These are phyloP conservation scores for Petrocephalus schoutedeni DNA, from an alignment of 2,797 vertebrate species.

Conservation along the genomic window DNA sequence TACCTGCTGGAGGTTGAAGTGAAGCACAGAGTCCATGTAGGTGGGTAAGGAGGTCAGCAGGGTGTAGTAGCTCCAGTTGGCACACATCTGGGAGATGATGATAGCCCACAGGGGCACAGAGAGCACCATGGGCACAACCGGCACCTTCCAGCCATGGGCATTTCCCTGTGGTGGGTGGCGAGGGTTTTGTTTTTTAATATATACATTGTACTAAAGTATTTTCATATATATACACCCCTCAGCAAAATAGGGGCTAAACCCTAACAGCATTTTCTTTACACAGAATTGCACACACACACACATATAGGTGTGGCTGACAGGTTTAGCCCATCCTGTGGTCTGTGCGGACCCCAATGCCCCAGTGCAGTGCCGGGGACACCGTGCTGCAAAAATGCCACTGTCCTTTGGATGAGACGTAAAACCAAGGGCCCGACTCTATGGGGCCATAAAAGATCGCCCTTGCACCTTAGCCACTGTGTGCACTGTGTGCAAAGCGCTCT, in stretches of 20 bases:
- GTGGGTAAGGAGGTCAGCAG: conserved; percentile 75
- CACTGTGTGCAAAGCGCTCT: not conserved
- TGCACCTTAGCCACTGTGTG: not conserved
- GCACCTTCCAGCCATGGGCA: conserved; percentile 69
- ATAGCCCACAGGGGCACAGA: conserved; percentile 79
- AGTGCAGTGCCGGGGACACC: no score
- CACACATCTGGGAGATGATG: conserved; percentile 73
- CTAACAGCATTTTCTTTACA: no score
- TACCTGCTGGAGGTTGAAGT: conserved; percentile 74
- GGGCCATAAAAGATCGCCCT: no score
- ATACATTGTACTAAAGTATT: not conserved
- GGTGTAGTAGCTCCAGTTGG: conserved; percentile 79
- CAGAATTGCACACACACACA: no score
- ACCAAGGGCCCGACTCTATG: no score
- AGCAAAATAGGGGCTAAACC: no score
- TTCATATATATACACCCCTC: no score
- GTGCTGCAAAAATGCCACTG: no score
- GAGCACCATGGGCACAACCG: conserved; percentile 62
- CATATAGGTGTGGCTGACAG: no score
- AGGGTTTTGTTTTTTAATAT: not conserved
- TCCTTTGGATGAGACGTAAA: no score
- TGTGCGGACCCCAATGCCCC: no score
- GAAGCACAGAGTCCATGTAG: conserved; percentile 72
- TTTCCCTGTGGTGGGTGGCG: conserved; percentile 53
- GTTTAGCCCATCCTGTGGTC: no score